Conservation (phyloP, 2,888 invertebrate genomes). For the Alloplasta piceator region DNA sequence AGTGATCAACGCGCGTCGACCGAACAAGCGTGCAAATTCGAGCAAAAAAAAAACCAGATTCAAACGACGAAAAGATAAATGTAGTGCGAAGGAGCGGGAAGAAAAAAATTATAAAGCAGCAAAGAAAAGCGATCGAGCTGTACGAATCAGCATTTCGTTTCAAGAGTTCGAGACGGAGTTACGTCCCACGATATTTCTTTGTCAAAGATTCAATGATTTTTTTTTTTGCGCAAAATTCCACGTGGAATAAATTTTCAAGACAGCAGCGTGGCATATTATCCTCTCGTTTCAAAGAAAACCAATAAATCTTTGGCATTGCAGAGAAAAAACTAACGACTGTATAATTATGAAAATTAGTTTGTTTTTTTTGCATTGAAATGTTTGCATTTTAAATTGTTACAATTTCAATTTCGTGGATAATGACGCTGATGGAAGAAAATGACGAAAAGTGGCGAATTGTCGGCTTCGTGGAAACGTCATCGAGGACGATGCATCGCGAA, state of each 20-base stretch:
- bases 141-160: slow-evolving; percentile 38
- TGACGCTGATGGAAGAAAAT: slow-evolving; percentile 25
- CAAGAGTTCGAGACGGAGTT: slow-evolving; percentile 10
- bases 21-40: not conserved
- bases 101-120: slow-evolving; percentile 27
- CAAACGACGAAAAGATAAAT: slow-evolving; percentile 18
- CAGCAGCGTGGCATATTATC: not conserved
- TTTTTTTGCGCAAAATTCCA: not conserved
- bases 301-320: not conserved
- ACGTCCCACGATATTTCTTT: slow-evolving; percentile 49
- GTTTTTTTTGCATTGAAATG: slow-evolving; percentile 1
- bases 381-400: slow-evolving; percentile 9
- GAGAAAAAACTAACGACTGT: not conserved
- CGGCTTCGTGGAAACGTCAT: slow-evolving; percentile 36
- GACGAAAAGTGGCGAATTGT: slow-evolving; percentile 27
- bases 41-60: slow-evolving; percentile 37
- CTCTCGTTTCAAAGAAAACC: not conserved
- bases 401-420: slow-evolving; percentile 29
- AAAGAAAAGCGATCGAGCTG: slow-evolving; percentile 3
- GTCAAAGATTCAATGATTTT: slow-evolving; percentile 22
- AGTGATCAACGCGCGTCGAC: slow-evolving; percentile 32
- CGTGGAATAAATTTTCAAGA: not conserved
- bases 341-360: slow-evolving; percentile 22
- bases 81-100: slow-evolving; percentile 1
- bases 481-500: not conserved